Evolutionary conservation across 2,113 vertebrate species (phyloP), one percentile per base, ranked within the genome.

Genomic region (Pedionomus torquatus): DNA sequence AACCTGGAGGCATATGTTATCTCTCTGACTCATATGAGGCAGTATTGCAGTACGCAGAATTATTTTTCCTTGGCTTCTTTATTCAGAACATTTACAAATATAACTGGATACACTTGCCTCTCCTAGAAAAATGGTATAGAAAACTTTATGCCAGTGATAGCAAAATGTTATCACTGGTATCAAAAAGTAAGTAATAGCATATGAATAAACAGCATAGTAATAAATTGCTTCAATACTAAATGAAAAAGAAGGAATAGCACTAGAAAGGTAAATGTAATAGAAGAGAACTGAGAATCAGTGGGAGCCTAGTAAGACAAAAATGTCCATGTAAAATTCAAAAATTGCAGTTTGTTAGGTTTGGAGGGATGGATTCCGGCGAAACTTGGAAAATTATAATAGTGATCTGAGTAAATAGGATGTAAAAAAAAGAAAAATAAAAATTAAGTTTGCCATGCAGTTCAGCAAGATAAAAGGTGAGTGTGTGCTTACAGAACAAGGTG

Each of bases 1-100:
- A 76, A 91, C 63, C 92, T 91, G 72, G 61, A 91, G 83, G 72
- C 69, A 84, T 83, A 17, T 81, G 89, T 95, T 95, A 84, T 58
- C 69, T 76, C 28, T 86, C n/a, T 97, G 91, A 95, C 55, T 91
- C 80, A 89, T 91, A 14, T 30, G 31, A 87, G 60, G 11, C 72
- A 84, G 33, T 46, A 49, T 41, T 93, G 69, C 84, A 78, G 12
- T n/a, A 18, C 30, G 46, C 52, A 64, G 78, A 94, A 82, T 87
- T 91, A 33, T n/a, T 92, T 91, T 81, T 39, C 25, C 49, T 66
- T 95, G 43, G 13, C 55, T 81, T 57, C 63, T 61, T 92, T 70
- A 51, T 83, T 64, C 90, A 51, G n/a, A n/a, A n/a, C n/a, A n/a
- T n/a, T n/a, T n/a, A n/a, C n/a, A n/a, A 75, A 18, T 78, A 28